Conservation (phyloP, 1,140 invertebrate species). For the Neodiprion pinetum region DNA sequence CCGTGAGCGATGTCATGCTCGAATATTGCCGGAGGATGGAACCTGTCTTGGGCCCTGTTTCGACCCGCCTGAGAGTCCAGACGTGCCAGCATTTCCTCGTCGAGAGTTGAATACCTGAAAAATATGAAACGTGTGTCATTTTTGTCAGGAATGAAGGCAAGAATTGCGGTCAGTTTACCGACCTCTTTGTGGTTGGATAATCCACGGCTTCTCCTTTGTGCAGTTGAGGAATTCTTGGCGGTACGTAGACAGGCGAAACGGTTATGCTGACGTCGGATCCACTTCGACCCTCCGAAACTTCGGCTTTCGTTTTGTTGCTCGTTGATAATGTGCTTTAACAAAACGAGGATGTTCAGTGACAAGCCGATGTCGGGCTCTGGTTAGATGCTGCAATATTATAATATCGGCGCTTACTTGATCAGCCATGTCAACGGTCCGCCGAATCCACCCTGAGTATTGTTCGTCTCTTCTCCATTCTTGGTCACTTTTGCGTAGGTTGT, state of each 20-base stretch:
- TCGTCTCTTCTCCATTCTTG: slow-evolving; percentile 42
- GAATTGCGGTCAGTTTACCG: no score
- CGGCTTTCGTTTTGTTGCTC: background rate
- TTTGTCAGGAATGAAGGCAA: slow-evolving; percentile 8
- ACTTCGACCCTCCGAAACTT: slow-evolving; percentile 21
- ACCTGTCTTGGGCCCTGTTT: slow-evolving; percentile 48
- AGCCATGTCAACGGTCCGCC: background rate
- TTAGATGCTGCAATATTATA: no score
- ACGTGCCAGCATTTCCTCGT: slow-evolving; percentile 42
- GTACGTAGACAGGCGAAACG: slow-evolving; percentile 42
- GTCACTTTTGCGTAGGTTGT: slow-evolving; percentile 51
- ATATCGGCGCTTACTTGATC: background rate
- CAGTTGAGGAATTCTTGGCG: slow-evolving; percentile 32
- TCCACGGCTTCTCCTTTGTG: slow-evolving; percentile 50
- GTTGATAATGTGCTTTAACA: background rate
- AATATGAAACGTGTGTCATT: slow-evolving; percentile 2
- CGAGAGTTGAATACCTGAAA: slow-evolving; percentile 47
- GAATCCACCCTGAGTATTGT: background rate
- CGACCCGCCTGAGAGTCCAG: slow-evolving; percentile 27
- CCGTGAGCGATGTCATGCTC: slow-evolving; percentile 34
- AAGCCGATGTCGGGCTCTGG: no score
- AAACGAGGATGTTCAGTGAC: background rate
- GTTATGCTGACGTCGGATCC: slow-evolving; percentile 43
- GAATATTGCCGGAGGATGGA: slow-evolving; percentile 46
- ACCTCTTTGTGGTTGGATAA: slow-evolving; percentile 39